Evolutionary conservation across 1,140 invertebrate genomes (phyloP).

Genomic region (Pseudomyrmex dendroicus): DNA sequence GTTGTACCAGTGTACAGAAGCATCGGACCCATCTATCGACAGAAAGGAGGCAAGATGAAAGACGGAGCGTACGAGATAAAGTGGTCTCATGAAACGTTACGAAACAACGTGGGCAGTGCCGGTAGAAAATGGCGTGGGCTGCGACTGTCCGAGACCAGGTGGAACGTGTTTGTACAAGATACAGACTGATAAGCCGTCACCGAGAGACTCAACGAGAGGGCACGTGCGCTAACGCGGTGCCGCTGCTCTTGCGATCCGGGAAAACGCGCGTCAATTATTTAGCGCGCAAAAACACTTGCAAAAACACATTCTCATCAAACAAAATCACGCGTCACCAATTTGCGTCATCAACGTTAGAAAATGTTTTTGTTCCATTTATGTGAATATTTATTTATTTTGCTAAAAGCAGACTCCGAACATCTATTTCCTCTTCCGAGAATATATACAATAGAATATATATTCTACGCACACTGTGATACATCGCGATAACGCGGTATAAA

Average conservation of each 20-base stretch:
- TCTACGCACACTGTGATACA: not conserved
- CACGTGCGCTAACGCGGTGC: conserved; percentile 38
- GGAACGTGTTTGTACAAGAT: conserved; percentile 76
- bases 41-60: conserved; percentile 19
- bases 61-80: conserved; percentile 64
- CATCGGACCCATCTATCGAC: conserved; percentile 43
- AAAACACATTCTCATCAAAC: not conserved
- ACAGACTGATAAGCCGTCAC: conserved; percentile 68
- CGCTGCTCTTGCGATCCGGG: conserved; percentile 37
- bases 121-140: conserved; percentile 73
- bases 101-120: conserved; percentile 70
- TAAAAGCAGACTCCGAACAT: not conserved
- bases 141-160: conserved; percentile 69
- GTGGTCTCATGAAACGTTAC: conserved; percentile 69
- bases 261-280: conserved; percentile 15
- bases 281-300: not conserved
- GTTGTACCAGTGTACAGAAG: conserved; percentile 38
- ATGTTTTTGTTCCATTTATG: not conserved
- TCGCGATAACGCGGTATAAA: not conserved
- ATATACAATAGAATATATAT: too few species aligned
- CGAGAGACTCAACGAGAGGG: conserved; percentile 55
- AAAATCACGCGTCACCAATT: not conserved
- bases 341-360: not conserved
- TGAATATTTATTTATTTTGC: not conserved
- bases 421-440: too few species aligned